Conservation (phyloP, 2,888 invertebrate genomes). For the Cantharis rufa region DNA sequence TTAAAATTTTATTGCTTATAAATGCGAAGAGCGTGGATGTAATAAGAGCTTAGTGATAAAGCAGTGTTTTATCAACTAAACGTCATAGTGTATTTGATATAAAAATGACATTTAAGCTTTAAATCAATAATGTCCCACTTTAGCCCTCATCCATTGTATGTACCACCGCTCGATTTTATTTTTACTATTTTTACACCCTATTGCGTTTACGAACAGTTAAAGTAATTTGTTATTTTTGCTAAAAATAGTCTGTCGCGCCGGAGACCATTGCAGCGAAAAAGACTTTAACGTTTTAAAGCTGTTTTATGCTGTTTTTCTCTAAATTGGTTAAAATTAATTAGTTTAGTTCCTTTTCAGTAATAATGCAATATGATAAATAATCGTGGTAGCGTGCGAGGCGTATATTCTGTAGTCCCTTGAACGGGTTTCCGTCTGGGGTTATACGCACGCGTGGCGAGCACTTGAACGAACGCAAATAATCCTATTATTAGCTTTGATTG, state of each 20-base stretch:
- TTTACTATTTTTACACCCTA: not conserved
- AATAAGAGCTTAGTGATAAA: conserved; percentile 2
- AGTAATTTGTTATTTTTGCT: not conserved
- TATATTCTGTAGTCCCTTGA: too few relatives aligned
- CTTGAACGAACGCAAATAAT: too few relatives aligned
- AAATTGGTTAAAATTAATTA: too few relatives aligned
- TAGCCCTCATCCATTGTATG: not conserved
- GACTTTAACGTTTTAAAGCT: not conserved
- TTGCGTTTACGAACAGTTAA: not conserved
- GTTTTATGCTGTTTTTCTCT: too few relatives aligned
- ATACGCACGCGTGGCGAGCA: too few relatives aligned
- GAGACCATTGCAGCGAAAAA: too few relatives aligned
- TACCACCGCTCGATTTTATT: not conserved
- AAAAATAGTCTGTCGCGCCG: not conserved
- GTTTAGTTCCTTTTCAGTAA: too few relatives aligned
- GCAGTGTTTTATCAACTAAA: not conserved
- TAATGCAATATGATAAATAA: too few relatives aligned
- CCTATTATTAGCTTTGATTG: too few relatives aligned
- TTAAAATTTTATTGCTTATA: not conserved
- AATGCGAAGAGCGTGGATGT: not conserved
- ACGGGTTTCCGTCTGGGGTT: too few relatives aligned
- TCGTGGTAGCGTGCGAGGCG: too few relatives aligned
- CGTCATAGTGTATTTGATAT: not conserved
- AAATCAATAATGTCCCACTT: not conserved
- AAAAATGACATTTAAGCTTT: conserved; percentile 1